A percentile compares a stretch with the other conserved stretches of the same genome.
Conservation (phyloP, 2,797 vertebrate genomes). For the Pantherophis vulpinus region DNA sequence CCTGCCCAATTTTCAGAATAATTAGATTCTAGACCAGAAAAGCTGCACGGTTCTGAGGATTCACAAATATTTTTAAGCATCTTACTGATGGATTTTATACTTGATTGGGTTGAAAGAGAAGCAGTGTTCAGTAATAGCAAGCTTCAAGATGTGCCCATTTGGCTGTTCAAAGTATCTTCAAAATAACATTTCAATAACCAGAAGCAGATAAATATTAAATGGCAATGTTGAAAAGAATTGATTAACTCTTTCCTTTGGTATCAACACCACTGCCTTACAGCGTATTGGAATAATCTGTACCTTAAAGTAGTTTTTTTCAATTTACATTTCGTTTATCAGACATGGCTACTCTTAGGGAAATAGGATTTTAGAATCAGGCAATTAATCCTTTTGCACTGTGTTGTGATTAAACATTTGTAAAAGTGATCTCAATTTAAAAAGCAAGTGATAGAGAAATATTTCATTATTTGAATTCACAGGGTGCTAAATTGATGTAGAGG, state of each 20-base stretch:
- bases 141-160: background rate
- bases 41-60: background rate
- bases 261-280: constrained; percentile 31
- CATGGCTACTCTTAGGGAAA: background rate
- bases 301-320: constrained; percentile 20
- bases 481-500: background rate
- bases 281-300: background rate
- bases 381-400: background rate
- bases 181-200: constrained; percentile 42
- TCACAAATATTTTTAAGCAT: constrained; percentile 1
- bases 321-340: background rate
- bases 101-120: constrained; percentile 25
- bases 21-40: background rate
- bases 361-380: background rate
- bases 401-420: background rate
- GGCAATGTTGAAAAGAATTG: constrained; percentile 18
- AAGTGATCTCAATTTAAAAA: background rate
- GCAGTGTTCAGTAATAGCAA: constrained; percentile 7
- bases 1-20: too few species aligned
- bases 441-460: background rate
- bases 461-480: background rate
- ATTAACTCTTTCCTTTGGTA: constrained; percentile 32
- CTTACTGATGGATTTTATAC: background rate
- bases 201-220: constrained; percentile 51
- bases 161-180: constrained; percentile 37